Percentiles rank a stretch among this genome's conserved stretches.
These are phyloP conservation scores for Synodontis membranacea DNA, from an alignment of 2,113 vertebrate genomes.

Conservation along the genomic window DNA sequence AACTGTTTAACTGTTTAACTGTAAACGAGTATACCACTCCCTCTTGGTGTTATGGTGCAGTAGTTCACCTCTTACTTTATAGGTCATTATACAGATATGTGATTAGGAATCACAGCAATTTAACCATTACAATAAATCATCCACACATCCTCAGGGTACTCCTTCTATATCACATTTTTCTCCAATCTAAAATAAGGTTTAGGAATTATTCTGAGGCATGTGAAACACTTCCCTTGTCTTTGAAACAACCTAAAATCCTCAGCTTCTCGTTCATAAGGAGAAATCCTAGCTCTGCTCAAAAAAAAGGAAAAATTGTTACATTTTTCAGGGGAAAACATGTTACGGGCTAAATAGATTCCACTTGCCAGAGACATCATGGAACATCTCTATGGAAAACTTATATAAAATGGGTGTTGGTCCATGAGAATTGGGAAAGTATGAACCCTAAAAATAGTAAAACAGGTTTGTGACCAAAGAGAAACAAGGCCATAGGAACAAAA, in stretches of 20 bases:
- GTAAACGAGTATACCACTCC: slow-evolving; percentile 9
- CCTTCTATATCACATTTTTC: slow-evolving; percentile 9
- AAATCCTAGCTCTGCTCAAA: background rate
- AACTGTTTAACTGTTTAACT: no score
- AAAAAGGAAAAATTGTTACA: slow-evolving; percentile 46
- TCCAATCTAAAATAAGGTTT: background rate
- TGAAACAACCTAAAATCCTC: slow-evolving; percentile 24
- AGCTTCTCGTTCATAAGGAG: slow-evolving; percentile 2
- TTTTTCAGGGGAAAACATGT: slow-evolving; percentile 33
- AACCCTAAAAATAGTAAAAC: slow-evolving; percentile 51
- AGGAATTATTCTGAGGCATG: slow-evolving; percentile 18
- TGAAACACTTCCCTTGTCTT: slow-evolving; percentile 5
- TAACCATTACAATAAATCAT: background rate
- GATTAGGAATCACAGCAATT: background rate
- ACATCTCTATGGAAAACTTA: slow-evolving; percentile 35
- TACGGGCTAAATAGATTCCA: background rate
- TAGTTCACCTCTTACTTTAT: background rate
- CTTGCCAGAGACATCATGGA: slow-evolving; percentile 34
- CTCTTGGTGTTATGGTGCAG: background rate
- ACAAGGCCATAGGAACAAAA: background rate
- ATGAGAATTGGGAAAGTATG: slow-evolving; percentile 49
- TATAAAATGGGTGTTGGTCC: slow-evolving; percentile 64
- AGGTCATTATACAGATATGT: background rate
- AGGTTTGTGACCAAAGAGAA: slow-evolving; percentile 14
- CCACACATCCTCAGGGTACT: background rate